Conservation (phyloP, 2,888 invertebrate species). For the Conistra vaccinii region DNA sequence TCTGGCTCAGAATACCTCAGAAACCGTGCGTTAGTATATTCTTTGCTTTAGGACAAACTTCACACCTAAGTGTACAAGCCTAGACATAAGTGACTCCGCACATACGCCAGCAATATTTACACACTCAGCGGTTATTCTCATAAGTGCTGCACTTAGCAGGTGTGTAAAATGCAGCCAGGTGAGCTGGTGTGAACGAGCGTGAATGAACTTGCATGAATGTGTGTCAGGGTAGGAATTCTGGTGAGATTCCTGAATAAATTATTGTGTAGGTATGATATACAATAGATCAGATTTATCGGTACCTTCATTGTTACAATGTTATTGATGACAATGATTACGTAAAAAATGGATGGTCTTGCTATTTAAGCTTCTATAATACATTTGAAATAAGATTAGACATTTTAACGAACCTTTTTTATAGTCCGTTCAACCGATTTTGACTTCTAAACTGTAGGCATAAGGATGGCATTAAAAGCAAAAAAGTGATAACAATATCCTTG, state of each 20-base stretch:
- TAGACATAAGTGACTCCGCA: not conserved
- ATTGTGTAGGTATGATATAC: not conserved
- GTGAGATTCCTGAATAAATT: conserved; percentile 3
- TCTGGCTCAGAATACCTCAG: not conserved
- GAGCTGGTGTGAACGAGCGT: not conserved
- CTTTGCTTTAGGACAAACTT: not conserved
- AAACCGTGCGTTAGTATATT: not conserved
- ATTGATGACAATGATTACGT: too few species aligned
- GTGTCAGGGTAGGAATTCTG: not conserved
- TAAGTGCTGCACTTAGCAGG: conserved; percentile 48
- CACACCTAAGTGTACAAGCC: not conserved
- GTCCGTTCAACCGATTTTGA: too few species aligned
- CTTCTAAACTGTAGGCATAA: too few species aligned
- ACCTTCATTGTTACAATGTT: not conserved
- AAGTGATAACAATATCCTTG: too few species aligned
- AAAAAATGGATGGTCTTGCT: not conserved
- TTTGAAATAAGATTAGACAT: too few species aligned
- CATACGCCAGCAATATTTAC: conserved; percentile 35
- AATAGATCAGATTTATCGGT: not conserved
- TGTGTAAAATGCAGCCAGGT: conserved; percentile 26
- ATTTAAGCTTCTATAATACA: not conserved
- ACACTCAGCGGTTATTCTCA: conserved; percentile 34
- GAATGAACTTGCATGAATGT: not conserved
- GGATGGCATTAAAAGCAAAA: too few species aligned
- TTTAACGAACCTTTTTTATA: too few species aligned